Evolutionary conservation across 2,797 vertebrate genomes (phyloP).

Genomic region (Danio aesculapii): DNA sequence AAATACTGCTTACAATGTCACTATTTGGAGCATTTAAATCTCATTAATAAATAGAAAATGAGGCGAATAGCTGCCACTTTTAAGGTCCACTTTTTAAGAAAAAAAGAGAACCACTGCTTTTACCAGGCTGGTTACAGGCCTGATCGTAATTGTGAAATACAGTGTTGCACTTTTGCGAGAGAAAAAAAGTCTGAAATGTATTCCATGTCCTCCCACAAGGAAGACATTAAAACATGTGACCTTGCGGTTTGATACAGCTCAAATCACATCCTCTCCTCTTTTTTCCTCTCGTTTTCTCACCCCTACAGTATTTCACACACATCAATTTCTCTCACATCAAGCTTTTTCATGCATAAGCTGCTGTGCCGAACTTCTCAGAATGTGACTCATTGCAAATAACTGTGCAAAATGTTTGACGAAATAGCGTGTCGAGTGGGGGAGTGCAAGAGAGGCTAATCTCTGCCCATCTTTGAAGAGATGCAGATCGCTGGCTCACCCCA

Average conservation of each 20-base stretch:
- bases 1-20: too few relatives aligned
- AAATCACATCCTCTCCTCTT: slow-evolving; percentile 11
- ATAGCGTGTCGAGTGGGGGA: background rate
- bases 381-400: slow-evolving; percentile 34
- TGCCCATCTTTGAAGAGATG: slow-evolving; percentile 18
- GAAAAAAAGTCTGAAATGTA: background rate
- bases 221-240: slow-evolving; percentile 29
- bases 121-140: too few relatives aligned
- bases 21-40: too few relatives aligned
- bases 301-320: slow-evolving; percentile 35
- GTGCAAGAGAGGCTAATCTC: background rate
- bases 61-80: too few relatives aligned
- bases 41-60: too few relatives aligned
- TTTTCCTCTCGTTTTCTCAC: slow-evolving; percentile 16
- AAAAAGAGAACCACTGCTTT: too few relatives aligned
- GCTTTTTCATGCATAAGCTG: slow-evolving; percentile 46
- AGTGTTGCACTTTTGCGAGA: too few relatives aligned
- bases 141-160: too few relatives aligned
- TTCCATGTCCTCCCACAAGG: slow-evolving; percentile 16
- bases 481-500: slow-evolving; percentile 31
- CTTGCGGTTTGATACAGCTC: slow-evolving; percentile 27
- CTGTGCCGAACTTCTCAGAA: slow-evolving; percentile 32
- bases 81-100: too few relatives aligned
- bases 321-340: slow-evolving; percentile 31
- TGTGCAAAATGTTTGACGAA: slow-evolving; percentile 12